A percentile compares a stretch with the other conserved stretches of the same genome.
Evolutionary conservation across 1,140 invertebrate species (phyloP).

Genomic region (Neodiprion fabricii): DNA sequence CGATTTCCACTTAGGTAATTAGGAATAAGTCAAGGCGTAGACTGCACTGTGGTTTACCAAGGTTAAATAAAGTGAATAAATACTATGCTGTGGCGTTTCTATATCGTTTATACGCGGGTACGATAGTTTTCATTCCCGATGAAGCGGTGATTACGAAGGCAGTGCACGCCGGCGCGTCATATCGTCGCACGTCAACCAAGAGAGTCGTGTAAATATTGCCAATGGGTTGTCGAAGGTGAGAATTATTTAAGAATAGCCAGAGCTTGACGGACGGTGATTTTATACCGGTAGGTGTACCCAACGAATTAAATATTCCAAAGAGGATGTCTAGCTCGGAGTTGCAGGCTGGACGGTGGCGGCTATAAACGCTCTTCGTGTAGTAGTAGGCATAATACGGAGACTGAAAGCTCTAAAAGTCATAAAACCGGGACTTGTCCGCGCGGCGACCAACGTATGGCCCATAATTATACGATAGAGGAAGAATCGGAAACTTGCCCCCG

Average conservation of each 20-base stretch:
- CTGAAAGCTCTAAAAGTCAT: not conserved
- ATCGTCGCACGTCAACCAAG: not conserved
- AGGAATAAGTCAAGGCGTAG: not conserved
- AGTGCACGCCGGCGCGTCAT: not conserved
- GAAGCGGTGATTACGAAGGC: not conserved
- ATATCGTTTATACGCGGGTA: too few species aligned
- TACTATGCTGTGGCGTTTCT: too few species aligned
- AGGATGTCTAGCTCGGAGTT: not conserved
- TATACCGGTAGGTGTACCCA: not conserved
- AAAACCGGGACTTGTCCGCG: not conserved
- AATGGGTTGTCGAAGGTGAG: slow-evolving; percentile 2
- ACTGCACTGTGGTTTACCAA: too few species aligned
- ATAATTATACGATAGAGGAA: slow-evolving; percentile 1
- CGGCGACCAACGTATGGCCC: not conserved
- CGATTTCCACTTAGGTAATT: not conserved
- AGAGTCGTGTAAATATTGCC: slow-evolving; percentile 4
- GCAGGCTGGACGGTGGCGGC: not conserved
- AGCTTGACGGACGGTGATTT: not conserved
- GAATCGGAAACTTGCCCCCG: slow-evolving; percentile 3
- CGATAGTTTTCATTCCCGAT: too few species aligned
- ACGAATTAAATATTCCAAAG: slow-evolving; percentile 7
- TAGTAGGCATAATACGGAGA: too few species aligned
- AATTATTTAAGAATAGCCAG: not conserved
- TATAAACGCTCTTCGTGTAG: too few species aligned
- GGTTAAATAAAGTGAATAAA: too few species aligned